Conservation (phyloP, 2,888 invertebrate genomes). For the Polylopha cassiicola region DNA sequence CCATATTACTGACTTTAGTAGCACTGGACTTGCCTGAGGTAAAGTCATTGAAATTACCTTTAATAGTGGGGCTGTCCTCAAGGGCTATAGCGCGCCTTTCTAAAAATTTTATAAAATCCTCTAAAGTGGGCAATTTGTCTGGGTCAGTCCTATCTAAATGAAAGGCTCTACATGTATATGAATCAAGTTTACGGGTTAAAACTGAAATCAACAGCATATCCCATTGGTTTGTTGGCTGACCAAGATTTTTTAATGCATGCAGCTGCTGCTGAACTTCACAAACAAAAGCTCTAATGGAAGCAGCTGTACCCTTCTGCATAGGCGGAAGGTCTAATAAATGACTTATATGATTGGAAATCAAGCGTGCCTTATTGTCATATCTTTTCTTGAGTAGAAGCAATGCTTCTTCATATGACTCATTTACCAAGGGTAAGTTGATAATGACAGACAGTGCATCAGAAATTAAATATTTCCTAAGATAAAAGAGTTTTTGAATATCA, state of each 20-base stretch:
- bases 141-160: not conserved
- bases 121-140: conserved; percentile 12
- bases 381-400: not conserved
- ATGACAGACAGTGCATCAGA: not conserved
- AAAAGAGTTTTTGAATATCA: not conserved
- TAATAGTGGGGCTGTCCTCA: conserved; percentile 16
- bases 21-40: not conserved
- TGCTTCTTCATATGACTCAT: not conserved
- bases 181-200: not conserved
- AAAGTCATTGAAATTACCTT: not conserved
- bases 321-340: not conserved
- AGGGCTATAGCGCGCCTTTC: conserved; percentile 23
- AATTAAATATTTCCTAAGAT: not conserved
- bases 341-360: not conserved
- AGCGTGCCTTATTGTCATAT: not conserved
- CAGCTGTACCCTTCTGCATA: conserved; percentile 2
- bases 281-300: not conserved
- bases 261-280: conserved; percentile 3
- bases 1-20: conserved; percentile 14
- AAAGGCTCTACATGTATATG: conserved; percentile 1
- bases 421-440: no score
- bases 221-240: not conserved
- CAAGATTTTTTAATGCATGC: conserved; percentile 5
- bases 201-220: conserved; percentile 7
- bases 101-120: conserved; percentile 19